Conservation (phyloP, 2,797 vertebrate species). For the Rhynchotus rufescens region DNA sequence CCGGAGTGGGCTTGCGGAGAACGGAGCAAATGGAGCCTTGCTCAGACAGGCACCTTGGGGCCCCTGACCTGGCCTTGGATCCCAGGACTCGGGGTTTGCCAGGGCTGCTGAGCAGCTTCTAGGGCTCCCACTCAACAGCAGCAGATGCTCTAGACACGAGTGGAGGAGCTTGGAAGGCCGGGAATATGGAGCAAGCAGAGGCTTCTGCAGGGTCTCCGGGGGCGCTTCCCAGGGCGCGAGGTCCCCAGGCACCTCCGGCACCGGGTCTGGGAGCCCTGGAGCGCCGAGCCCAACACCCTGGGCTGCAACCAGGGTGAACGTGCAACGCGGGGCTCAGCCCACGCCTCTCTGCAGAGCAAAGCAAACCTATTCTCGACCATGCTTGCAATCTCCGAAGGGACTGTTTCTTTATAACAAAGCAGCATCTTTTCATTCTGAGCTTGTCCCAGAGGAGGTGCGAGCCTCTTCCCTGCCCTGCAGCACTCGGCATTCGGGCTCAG, state of each 20-base stretch:
- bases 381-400: neutral
- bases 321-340: neutral
- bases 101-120: conserved; percentile 15
- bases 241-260: neutral
- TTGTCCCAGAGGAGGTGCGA: neutral
- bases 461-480: neutral
- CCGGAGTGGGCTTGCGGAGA: conserved; percentile 12
- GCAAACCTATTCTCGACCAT: neutral
- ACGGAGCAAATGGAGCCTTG: conserved; percentile 38
- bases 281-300: rapidly evolving
- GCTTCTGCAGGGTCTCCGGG: neutral
- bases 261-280: rapidly evolving
- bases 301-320: rapidly evolving
- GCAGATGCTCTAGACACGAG: neutral
- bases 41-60: neutral
- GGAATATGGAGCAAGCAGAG: neutral
- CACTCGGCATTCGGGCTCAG: neutral
- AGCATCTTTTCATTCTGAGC: neutral
- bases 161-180: neutral
- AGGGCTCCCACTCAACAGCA: conserved; percentile 1
- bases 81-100: neutral
- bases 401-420: neutral
- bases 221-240: neutral
- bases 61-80: neutral
- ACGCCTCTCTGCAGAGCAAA: rapidly evolving